Conservation (phyloP, 1,140 invertebrate genomes). For the Heliconius hewitsoni region DNA sequence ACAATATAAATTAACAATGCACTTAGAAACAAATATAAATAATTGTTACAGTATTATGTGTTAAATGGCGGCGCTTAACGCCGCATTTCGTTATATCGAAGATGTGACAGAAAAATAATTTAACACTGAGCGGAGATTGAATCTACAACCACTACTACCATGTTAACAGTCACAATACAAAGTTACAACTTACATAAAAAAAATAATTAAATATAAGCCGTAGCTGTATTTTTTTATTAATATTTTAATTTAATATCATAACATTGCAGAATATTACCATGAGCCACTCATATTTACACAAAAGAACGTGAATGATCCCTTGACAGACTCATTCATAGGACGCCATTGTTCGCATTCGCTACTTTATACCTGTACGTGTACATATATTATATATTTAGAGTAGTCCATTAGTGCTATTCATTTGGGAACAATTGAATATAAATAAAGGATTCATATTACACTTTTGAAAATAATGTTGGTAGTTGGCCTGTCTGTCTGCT, state of each 20-base stretch:
- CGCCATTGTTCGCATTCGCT: conserved; percentile 13
- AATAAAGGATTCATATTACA: conserved; percentile 8
- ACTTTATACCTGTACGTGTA: neutral
- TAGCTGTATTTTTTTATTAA: too few species aligned
- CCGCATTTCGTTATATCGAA: too few species aligned
- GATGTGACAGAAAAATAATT: too few species aligned
- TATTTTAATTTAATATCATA: conserved; percentile 1
- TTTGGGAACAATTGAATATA: conserved; percentile 12
- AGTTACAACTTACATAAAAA: too few species aligned
- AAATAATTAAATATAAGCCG: too few species aligned
- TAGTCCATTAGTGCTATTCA: conserved; percentile 17
- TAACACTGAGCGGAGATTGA: too few species aligned
- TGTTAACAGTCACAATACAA: too few species aligned
- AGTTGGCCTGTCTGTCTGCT: neutral
- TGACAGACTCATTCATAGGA: conserved; percentile 15
- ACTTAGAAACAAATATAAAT: too few species aligned
- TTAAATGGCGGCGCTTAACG: too few species aligned
- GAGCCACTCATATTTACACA: neutral
- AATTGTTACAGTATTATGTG: too few species aligned
- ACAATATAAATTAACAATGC: too few species aligned
- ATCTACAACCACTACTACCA: too few species aligned
- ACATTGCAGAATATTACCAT: neutral
- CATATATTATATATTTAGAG: neutral
- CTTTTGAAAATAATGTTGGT: neutral
- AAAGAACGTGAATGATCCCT: conserved; percentile 18